phyloP scores from a whole-genome alignment of 2,113 vertebrate genomes.

The Pampusana beccarii region DNA sequence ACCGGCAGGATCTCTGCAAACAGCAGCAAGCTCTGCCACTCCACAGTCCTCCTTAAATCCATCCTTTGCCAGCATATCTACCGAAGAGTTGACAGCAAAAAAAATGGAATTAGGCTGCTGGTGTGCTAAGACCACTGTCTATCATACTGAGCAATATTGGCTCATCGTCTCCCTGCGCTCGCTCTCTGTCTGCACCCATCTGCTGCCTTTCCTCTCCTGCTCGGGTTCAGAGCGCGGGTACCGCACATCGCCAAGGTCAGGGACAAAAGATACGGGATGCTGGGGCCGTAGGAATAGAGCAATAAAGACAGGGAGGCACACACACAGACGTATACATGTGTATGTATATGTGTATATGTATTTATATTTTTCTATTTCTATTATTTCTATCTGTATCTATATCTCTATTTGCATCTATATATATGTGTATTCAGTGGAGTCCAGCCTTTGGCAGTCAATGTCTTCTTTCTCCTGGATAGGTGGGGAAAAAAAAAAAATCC shows the following conservation, averaged over 20 bases:
- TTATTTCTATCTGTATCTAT: background rate
- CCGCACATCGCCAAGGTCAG: background rate
- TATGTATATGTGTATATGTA: background rate
- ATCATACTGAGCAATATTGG: slow-evolving; percentile 62
- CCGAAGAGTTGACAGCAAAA: background rate
- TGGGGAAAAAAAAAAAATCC: background rate
- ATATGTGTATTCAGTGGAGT: background rate
- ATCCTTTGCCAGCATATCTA: background rate
- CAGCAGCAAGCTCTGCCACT: background rate
- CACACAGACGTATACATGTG: accelerated
- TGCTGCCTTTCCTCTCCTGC: slow-evolving; percentile 45
- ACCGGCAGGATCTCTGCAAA: background rate
- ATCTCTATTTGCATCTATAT: background rate
- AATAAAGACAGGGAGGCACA: background rate
- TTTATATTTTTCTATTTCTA: background rate
- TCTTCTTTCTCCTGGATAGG: background rate
- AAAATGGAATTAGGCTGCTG: slow-evolving; percentile 48
- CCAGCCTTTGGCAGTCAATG: background rate
- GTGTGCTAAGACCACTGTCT: slow-evolving; percentile 68
- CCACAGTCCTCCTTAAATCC: slow-evolving; percentile 60
- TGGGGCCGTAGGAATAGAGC: background rate
- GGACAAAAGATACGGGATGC: slow-evolving; percentile 18
- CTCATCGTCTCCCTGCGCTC: background rate
- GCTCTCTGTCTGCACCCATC: slow-evolving; percentile 54
- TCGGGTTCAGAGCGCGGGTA: background rate